These are phyloP conservation scores for Lasiurus borealis DNA, from an alignment of 2,113 vertebrate species.

Conservation along the genomic window DNA sequence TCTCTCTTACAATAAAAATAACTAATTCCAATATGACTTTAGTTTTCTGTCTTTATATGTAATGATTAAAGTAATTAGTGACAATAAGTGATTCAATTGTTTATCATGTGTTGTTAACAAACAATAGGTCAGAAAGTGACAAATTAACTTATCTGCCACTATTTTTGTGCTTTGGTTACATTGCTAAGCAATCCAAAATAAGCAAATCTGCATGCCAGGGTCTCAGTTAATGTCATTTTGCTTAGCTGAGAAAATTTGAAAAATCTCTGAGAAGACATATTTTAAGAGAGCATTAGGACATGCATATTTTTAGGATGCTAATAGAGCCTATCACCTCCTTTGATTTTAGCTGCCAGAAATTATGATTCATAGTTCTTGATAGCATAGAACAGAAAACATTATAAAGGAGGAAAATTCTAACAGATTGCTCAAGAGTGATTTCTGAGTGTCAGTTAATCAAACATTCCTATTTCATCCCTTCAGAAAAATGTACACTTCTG, in stretches of 20 bases:
- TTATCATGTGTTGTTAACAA: conserved; percentile 39
- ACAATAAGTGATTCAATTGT: conserved; percentile 26
- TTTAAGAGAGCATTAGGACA: conserved; percentile 75
- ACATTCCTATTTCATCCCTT: conserved; percentile 60
- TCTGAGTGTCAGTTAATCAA: conserved; percentile 81
- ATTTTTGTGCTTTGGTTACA: conserved; percentile 73
- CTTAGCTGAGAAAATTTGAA: conserved; percentile 79
- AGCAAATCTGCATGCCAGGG: conserved; percentile 79
- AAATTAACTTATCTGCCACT: conserved; percentile 63
- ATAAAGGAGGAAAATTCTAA: conserved; percentile 57
- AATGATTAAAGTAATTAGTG: conserved; percentile 41
- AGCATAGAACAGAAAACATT: conserved; percentile 82
- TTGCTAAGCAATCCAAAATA: conserved; percentile 78
- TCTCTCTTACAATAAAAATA: neutral
- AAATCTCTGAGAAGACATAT: conserved; percentile 75
- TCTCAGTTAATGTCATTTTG: conserved; percentile 72
- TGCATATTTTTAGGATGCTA: conserved; percentile 81
- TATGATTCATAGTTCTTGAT: conserved; percentile 86
- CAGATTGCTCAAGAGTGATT: conserved; percentile 79
- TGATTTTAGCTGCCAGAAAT: conserved; percentile 83
- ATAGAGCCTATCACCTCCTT: conserved; percentile 81
- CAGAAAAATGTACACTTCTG: conserved; percentile 67
- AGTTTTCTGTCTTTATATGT: conserved; percentile 48
- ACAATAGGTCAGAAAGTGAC: conserved; percentile 61
- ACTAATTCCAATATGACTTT: neutral